A percentile compares a stretch with the other conserved stretches of the same genome.
These are phyloP conservation scores for Lithobates sylvaticus DNA, from an alignment of 2,797 vertebrate genomes.

Conservation along the genomic window DNA sequence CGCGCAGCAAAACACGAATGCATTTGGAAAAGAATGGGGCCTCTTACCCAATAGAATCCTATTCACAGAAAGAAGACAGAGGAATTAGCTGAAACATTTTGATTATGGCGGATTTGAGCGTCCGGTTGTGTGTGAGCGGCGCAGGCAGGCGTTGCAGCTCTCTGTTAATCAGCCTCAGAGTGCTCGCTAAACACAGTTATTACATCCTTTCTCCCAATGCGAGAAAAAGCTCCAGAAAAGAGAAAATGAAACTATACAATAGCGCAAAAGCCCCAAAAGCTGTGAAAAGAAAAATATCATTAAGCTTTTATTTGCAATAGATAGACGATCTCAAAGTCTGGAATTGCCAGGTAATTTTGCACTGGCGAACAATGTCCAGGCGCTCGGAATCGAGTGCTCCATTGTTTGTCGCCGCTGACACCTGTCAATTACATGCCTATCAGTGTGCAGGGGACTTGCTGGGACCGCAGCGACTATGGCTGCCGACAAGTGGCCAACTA, in stretches of 20 bases:
- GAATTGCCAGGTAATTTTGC: neutral
- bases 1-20: neutral
- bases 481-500: too few species aligned
- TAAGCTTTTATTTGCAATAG: neutral
- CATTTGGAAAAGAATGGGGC: neutral
- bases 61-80: neutral
- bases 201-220: neutral
- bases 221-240: neutral
- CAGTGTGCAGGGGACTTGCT: neutral
- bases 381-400: neutral
- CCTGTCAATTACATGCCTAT: too few species aligned
- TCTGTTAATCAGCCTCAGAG: slow-evolving; percentile 36
- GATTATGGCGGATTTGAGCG: neutral
- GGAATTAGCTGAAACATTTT: slow-evolving; percentile 7
- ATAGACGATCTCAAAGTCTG: neutral
- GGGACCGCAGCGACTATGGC: neutral
- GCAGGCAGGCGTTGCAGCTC: neutral
- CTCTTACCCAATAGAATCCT: neutral
- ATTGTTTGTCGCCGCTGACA: neutral
- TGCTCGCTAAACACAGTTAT: slow-evolving; percentile 46
- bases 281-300: slow-evolving; percentile 19
- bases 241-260: slow-evolving; percentile 33
- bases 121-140: neutral
- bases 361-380: neutral
- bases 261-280: neutral